phyloP scores from a whole-genome alignment of 1,140 invertebrate species.

The Orius laevigatus region DNA sequence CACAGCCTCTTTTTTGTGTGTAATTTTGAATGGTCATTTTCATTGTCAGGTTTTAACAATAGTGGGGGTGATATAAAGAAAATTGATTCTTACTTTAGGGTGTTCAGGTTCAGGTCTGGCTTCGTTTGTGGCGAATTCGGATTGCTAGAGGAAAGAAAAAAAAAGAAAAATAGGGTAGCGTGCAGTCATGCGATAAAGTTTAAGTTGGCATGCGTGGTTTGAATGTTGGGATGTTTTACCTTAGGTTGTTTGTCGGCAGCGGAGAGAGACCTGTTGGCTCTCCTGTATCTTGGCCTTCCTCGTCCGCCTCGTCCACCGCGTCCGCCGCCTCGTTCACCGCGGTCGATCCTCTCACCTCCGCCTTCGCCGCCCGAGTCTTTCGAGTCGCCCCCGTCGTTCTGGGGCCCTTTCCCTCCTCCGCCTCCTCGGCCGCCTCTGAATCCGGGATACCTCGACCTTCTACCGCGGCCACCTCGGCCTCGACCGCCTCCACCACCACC shows the following conservation, averaged over 20 bases:
- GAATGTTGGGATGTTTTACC: too few species aligned
- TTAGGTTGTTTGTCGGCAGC: slow-evolving; percentile 17
- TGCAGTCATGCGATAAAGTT: too few species aligned
- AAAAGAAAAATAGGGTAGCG: too few species aligned
- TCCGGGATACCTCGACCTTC: slow-evolving; percentile 8
- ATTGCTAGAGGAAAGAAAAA: too few species aligned
- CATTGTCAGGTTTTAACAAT: too few species aligned
- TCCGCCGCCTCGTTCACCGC: slow-evolving; percentile 18
- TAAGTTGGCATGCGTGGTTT: too few species aligned
- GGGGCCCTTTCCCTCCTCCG: slow-evolving; percentile 1
- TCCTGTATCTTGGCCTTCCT: slow-evolving; percentile 29
- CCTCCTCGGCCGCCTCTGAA: background rate
- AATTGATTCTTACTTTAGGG: too few species aligned
- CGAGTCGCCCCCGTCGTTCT: slow-evolving; percentile 14
- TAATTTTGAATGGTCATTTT: too few species aligned
- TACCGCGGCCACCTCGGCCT: slow-evolving; percentile 19
- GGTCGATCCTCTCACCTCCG: slow-evolving; percentile 23
- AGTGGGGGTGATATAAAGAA: too few species aligned
- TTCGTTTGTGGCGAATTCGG: too few species aligned
- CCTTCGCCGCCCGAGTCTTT: slow-evolving; percentile 27
- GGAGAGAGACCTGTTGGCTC: slow-evolving; percentile 30
- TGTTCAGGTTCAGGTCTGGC: too few species aligned
- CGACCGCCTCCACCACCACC: slow-evolving; percentile 26
- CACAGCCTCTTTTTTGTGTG: too few species aligned
- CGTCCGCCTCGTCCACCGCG: slow-evolving; percentile 30